Percentiles rank a stretch among this genome's conserved stretches.
These are phyloP conservation scores for Thera britannica DNA, from an alignment of 2,888 invertebrate species.

Conservation along the genomic window DNA sequence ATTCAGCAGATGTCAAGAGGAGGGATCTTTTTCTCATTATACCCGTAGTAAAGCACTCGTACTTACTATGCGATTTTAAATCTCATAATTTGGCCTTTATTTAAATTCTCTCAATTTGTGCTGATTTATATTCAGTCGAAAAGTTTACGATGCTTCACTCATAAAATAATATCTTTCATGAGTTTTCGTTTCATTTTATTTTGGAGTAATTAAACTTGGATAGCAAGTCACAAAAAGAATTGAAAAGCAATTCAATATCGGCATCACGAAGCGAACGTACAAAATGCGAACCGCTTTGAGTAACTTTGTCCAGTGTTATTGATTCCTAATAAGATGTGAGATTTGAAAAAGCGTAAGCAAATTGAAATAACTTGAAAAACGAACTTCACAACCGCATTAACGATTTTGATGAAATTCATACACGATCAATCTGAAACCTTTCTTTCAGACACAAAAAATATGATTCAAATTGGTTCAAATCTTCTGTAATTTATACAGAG, in stretches of 20 bases:
- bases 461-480: too few species aligned
- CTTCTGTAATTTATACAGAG: too few species aligned
- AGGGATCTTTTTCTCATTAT: conserved; percentile 39
- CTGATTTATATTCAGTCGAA: conserved; percentile 17
- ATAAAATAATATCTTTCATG: not conserved
- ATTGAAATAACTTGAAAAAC: too few species aligned
- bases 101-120: conserved; percentile 13
- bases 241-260: not conserved
- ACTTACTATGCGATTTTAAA: conserved; percentile 25
- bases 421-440: too few species aligned
- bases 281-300: too few species aligned
- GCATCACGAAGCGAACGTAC: too few species aligned
- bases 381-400: too few species aligned
- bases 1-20: conserved; percentile 54
- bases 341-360: too few species aligned
- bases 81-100: conserved; percentile 17
- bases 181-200: conserved; percentile 1
- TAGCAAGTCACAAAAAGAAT: not conserved
- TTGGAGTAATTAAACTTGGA: not conserved
- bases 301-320: too few species aligned
- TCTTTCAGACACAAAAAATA: too few species aligned
- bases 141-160: conserved; percentile 3
- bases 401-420: too few species aligned
- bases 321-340: too few species aligned
- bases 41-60: conserved; percentile 25